Base-by-base conservation (phyloP, 2,113 vertebrate genomes). In the Pandion haliaetus region DNA sequence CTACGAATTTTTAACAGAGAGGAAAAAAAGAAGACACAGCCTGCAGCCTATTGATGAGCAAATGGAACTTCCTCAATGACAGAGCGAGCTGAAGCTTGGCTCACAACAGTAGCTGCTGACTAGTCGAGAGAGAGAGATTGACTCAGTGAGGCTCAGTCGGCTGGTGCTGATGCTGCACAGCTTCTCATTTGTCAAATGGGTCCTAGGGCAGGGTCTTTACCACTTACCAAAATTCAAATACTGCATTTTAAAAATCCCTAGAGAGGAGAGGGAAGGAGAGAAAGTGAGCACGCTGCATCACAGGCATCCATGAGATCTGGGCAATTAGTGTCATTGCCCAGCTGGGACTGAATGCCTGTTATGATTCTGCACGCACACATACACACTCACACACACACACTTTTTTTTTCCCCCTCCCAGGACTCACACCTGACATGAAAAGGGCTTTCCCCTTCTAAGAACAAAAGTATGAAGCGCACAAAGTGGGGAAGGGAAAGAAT, bases 181-280 rank as follows among this genome's bases (percentile, higher is more conserved):
- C 96, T 98, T 98, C 98, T 98, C 98, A 98, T 98, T 98, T 98
- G 98, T 99, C 98, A 98, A 98, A 98, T 97, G 98, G 98, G 98
- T 98, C 98, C 98, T 97, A 98, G 97, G 98, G 97, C 98, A 98
- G 97, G 95, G 97, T 97, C 98, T 98, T 97, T 97, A 97, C 97
- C 97, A 98, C 98, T 98, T 98, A 98, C 98, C 98, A 98, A 98
- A 98, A 98, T 98, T 98, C 98, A 98, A 98, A 98, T 97, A 97
- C 97, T 97, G 98, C 95, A 96, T 98, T 98, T 98, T 98, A 97
- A 98, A 98, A 98, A 97, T 96, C 98, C 98, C 98, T 45, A 88
- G 98, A 97, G 98, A 97, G 96, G 95, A 78, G 79, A 84, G 90
- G 95, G 90, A 97, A 97, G 79, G 95, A 96, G 92, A 84, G 97